Base-by-base conservation (phyloP, 2,113 vertebrate genomes). In the Calcarius ornatus region DNA sequence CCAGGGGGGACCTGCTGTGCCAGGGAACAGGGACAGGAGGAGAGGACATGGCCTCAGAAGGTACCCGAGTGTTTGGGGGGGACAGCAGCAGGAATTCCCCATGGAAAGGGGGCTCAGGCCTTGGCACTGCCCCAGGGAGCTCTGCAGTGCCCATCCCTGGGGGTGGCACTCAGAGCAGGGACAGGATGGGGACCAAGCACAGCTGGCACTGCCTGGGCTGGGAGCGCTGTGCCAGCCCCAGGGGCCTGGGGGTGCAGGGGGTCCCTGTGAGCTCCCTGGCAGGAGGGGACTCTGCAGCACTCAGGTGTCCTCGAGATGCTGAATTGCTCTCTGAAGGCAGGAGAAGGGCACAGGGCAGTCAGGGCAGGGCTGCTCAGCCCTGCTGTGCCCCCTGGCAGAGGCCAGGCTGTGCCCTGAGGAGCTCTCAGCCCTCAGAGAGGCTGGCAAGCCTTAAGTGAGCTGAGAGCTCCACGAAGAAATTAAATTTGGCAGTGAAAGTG, bases 151-250 rank as follows among this genome's bases (percentile, higher is more conserved):
- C 66, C 76, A 48, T 6, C 48, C 57, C 85, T 43, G 76, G 11
- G 31, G 56, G 57, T 56, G 31, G 0, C 59, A 45, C 86, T 60
- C 0, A 11, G 59, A 0, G 75, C 65, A 50, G 59, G 51, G 69
- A 45, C n/a, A 30, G n/a, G n/a, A n/a, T n/a, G n/a, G n/a, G n/a
- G n/a, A n/a, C n/a, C n/a, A n/a, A n/a, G n/a, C 51, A 51, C 28
- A 7, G 51, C 2, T 5, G 0, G 66, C 25, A 3, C 12, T 51
- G 0, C 0, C 2, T 11, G 59, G 10, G 1, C 42, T 31, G 1
- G 22, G 8, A 33, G 66, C 25, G 22, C 27, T 38, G 21, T 51
- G 12, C 27, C 51, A 37, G 1, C 37, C 60, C 8, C 14, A 3
- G 8, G 0, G 2, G 3, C 1, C 37, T 5, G 33, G 12, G 33